Evolutionary conservation across 2,888 invertebrate genomes (phyloP), one percentile per base, ranked within the genome.

Genomic region (Synanthedon andrenaeformis): DNA sequence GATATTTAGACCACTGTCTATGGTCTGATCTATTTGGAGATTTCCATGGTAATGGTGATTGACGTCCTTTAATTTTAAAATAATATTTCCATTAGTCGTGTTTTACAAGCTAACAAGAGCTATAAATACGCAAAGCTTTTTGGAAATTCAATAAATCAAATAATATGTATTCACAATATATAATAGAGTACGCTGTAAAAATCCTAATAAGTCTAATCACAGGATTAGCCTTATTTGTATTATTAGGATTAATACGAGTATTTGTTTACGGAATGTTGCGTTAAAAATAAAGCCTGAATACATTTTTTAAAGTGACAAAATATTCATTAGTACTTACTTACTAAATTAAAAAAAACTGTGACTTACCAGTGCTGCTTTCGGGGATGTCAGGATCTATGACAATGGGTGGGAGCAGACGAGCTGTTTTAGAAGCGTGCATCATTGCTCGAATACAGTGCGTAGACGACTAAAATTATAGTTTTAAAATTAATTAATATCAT

Each of bases 1-100:
- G 74, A 59, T 64, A 74, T 6, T 61, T 59, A 0, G 76, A 74
- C 64, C 66, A 59, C 28, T 23, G 19, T 49, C 53, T 59, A 13
- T 55, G 50, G 8, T 54, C 53, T n/a, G 41, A 8, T 55, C 52
- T 61, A 63, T 53, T 57, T 41, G 53, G 45, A n/a, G 51, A 52
- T 49, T 19, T 49, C 45, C 45, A 45, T 45, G 45, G 45, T 45
- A 45, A 3, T 45, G 45, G 45, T 45, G 45, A 45, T 6, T 45
- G 45, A 45, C n/a, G 45, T 13, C 45, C 45, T 45, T 6, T 6
- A 45, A 45, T n/a, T 13, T 45, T 14, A n/a, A 4, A 45, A 5
- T 6, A 35, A 35, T 35, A 8, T 35, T 35, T 45, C 45, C 5
- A 45, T 45, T 13, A 45, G 2, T 13, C n/a, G 3, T 13, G 13